Percentiles rank a stretch among this genome's conserved stretches.
Conservation (phyloP, 35 echinoderm and acorn worm species). For the Diadema setosum region DNA sequence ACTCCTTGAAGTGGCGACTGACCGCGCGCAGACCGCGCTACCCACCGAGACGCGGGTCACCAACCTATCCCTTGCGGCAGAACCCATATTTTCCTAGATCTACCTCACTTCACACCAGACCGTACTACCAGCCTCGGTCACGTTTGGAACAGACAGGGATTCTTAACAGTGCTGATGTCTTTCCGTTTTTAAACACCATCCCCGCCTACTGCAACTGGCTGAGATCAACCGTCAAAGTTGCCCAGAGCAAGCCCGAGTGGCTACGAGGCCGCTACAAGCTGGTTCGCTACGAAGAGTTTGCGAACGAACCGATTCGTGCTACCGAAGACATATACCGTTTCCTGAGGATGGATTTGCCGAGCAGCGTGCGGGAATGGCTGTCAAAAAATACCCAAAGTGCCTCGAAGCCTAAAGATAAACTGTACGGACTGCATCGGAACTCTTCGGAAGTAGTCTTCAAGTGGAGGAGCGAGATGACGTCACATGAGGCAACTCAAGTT, state of each 20-base stretch:
- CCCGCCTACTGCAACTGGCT: slow-evolving; percentile 53
- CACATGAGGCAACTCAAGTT: slow-evolving; percentile 31
- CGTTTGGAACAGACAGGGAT: neutral
- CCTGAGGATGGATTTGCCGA: slow-evolving; percentile 24
- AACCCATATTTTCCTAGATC: too few species aligned
- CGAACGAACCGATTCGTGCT: slow-evolving; percentile 4
- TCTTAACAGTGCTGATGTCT: neutral
- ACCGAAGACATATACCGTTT: slow-evolving; percentile 63
- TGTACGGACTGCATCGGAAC: slow-evolving; percentile 53
- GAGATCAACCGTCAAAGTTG: slow-evolving; percentile 43
- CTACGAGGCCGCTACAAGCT: slow-evolving; percentile 57
- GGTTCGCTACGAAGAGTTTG: slow-evolving; percentile 69
- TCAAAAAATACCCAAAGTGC: slow-evolving; percentile 19
- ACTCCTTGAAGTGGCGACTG: neutral
- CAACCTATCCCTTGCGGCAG: too few species aligned
- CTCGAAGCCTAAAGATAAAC: neutral
- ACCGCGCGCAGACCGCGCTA: neutral
- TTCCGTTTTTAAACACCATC: slow-evolving; percentile 27
- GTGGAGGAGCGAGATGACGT: slow-evolving; percentile 44
- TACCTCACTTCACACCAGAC: too few species aligned
- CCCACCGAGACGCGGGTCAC: neutral
- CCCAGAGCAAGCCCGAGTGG: slow-evolving; percentile 45
- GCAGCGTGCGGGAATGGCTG: slow-evolving; percentile 43
- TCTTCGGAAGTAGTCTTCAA: slow-evolving; percentile 33
- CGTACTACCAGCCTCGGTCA: too few species aligned